Evolutionary conservation across 2,113 vertebrate genomes (phyloP).

Genomic region (Neofelis nebulosa): DNA sequence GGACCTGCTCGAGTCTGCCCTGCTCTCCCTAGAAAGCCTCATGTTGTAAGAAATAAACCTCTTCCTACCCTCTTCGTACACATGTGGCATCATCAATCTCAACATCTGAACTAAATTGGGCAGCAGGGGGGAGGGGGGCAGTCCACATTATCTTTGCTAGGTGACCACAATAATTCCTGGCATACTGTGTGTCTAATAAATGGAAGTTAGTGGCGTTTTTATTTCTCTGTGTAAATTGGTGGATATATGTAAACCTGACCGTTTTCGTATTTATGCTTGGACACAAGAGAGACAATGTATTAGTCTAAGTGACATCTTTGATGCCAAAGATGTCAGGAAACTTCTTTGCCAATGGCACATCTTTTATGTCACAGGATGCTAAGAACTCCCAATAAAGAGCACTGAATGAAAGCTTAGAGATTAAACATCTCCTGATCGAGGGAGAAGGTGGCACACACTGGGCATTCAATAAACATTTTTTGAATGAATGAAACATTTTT

Average conservation of each 20-base stretch:
- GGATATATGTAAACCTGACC: not conserved
- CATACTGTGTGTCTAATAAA: not conserved
- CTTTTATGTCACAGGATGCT: not conserved
- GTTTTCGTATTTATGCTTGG: not conserved
- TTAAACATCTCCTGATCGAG: not conserved
- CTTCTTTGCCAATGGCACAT: not conserved
- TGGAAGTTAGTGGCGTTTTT: not conserved
- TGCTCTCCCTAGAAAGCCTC: not conserved
- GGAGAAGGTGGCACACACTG: not conserved
- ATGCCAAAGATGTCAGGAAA: not conserved
- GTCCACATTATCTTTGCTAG: not conserved
- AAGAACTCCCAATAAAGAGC: not conserved
- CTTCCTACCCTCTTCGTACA: not conserved
- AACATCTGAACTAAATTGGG: not conserved
- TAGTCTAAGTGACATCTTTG: not conserved
- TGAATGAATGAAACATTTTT: not conserved
- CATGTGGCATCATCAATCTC: not conserved
- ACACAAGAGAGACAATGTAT: not conserved
- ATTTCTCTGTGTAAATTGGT: not conserved
- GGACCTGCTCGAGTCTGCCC: not conserved
- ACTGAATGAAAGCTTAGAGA: not conserved
- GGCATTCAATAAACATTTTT: not conserved
- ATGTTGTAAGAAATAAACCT: not conserved
- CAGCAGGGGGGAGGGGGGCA: accelerated
- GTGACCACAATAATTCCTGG: not conserved